Base-by-base conservation (phyloP, 2,113 vertebrate genomes). In the Pao palembangensis region DNA sequence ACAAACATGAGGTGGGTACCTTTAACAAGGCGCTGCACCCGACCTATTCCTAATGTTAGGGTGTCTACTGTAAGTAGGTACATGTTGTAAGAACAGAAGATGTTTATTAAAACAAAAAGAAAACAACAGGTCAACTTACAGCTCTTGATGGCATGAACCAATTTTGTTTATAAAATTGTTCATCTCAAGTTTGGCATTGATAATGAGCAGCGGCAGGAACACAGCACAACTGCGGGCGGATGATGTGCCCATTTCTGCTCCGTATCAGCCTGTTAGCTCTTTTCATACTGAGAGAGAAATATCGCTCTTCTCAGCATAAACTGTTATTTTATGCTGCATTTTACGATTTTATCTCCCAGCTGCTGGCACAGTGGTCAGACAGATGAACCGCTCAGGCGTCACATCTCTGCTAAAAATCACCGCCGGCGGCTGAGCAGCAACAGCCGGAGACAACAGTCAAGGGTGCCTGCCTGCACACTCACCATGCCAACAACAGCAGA, bases 391-490 rank as follows among this genome's bases (percentile, higher is more conserved):
- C 58, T 6, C 17, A 23, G 16, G 10, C 17, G 18, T 70, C 21
- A 42, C 11, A 42, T 59, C 10, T 48, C 19, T 51, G 58, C 54
- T 28, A 17, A 52, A 61, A 42, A 54, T 55, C 21, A 42, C 1
- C 34, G 51, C 28, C 18, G 23, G 31, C 61, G 61, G 65, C 18
- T 67, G 38, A 54, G 56, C 55, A 43, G 20, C 38, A 50, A 50
- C 6, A 0, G 25, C 42, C 19, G 28, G 18, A 15, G 43, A 58
- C 43, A 23, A n/a, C 55, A 20, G 25, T 48, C 18, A 43, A 21
- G 47, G 34, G 47, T 61, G 54, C 56, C 16, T 13, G 10, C 43
- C 58, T 46, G 12, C 18, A 31, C 28, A 14, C 16, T 10, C 17
- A 12, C n/a, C 10, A 20, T 7, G 17, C 17, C 50, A 54, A 17